Base-by-base conservation (phyloP, 2,888 invertebrate species). In the Camponotus fellah region DNA sequence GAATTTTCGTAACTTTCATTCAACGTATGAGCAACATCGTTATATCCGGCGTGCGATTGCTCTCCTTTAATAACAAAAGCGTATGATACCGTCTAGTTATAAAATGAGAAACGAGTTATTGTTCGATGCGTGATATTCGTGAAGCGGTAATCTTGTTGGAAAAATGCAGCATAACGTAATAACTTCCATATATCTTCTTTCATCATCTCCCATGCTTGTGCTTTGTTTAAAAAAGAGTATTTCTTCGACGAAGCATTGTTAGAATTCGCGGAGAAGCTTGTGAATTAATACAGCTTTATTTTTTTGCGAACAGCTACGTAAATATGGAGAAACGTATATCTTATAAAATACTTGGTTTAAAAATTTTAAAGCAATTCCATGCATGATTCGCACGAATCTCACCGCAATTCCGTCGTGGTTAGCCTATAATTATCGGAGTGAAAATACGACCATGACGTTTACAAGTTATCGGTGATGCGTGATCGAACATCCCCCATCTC, bases 401-500 rank as follows among this genome's bases (percentile, higher is more conserved):
- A 32, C n/a, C 26, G 60, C 3, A 43, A 53, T 17, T 68, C 32
- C 53, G 3, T 68, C 12, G 14, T 43, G 58, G 53, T 72, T 69
- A 62, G 43, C n/a, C 53, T 56, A 77, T 82, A 68, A 81, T 83
- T 84, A 85, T 49, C 71, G 80, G 71, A 80, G 82, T 76, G 86
- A 89, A 86, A 88, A 83, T 81, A 75, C 82, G 71, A 46, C 40
- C 62, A 26, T 53, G 14, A 6, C 60, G 62, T 82, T 53, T 72
- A 58, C 62, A 76, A 83, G 82, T 82, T 77, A 83, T 84, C 82
- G 77, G 40, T 32, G 32, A 68, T 72, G 74, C 77, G 68, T 83
- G 84, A 84, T 84, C 82, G 75, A 87, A 49, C 43, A 66, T 58
- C n/a, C 26, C 66, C n/a, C 72, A 43, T 81, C 74, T 85, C 81